Conservation (phyloP, 2,797 vertebrate genomes). For the Anniella stebbinsi region DNA sequence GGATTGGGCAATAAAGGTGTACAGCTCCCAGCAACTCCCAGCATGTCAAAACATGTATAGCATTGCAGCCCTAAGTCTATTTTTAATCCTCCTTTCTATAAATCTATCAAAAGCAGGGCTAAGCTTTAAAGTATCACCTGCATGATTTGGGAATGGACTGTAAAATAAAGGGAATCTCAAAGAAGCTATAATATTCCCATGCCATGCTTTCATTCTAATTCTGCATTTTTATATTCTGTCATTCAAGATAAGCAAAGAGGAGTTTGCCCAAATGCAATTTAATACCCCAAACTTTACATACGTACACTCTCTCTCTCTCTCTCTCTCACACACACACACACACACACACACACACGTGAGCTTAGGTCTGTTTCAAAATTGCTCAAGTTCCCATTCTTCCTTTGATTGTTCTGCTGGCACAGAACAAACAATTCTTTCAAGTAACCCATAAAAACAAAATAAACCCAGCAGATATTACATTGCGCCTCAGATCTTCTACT, state of each 20-base stretch:
- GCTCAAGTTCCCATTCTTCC: constrained; percentile 38
- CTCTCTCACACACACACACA: background rate
- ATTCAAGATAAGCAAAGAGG: constrained; percentile 14
- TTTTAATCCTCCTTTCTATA: background rate
- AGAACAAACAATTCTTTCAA: constrained; percentile 51
- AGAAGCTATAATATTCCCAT: background rate
- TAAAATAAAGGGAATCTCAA: background rate
- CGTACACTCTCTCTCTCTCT: no score
- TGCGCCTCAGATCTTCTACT: constrained; percentile 39
- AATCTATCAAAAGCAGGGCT: background rate
- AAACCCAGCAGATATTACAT: constrained; percentile 43
- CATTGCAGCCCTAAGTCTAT: background rate
- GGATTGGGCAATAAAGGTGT: background rate
- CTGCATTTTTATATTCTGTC: background rate
- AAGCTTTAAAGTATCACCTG: background rate
- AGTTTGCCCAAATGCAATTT: constrained; percentile 37
- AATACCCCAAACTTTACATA: background rate
- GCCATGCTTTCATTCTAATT: background rate
- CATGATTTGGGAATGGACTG: background rate
- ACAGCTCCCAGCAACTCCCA: no score
- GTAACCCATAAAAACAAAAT: constrained; percentile 47
- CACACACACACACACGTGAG: background rate
- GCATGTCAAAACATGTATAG: background rate
- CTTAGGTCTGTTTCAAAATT: constrained; percentile 46
- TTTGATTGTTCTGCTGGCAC: constrained; percentile 59